phyloP scores from a whole-genome alignment of 2,113 vertebrate genomes.

The Myotis lucifugus region DNA sequence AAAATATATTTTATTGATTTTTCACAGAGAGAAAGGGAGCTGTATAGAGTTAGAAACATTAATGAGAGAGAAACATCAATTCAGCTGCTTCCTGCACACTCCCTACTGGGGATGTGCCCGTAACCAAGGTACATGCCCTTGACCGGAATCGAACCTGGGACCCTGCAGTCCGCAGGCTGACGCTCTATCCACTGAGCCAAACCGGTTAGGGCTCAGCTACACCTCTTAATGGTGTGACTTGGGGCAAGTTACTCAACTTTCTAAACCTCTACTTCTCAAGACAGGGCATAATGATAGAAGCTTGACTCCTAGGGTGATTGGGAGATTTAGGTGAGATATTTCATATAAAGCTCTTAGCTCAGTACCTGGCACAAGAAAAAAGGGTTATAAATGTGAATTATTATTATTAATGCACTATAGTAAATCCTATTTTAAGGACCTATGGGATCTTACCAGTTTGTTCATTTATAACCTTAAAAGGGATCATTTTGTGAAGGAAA shows the following conservation, averaged over 20 bases:
- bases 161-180: no score
- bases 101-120: no score
- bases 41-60: no score
- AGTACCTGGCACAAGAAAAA: neutral
- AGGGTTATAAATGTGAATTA: neutral
- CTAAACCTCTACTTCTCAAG: neutral
- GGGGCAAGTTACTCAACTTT: neutral
- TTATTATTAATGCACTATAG: neutral
- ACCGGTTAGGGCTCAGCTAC: neutral
- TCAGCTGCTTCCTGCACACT: no score
- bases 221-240: neutral
- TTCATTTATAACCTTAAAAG: neutral
- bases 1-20: no score
- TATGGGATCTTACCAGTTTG: neutral
- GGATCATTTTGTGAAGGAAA: neutral
- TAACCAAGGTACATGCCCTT: no score
- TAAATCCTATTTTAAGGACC: neutral
- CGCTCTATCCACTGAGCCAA: no score
- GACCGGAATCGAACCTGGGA: no score
- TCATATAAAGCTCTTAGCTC: neutral
- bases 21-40: no score
- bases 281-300: no score
- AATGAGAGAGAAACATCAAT: no score
- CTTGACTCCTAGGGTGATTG: neutral
- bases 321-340: neutral